Evolutionary conservation across 2,888 invertebrate species (phyloP), one percentile per base, ranked within the genome.

Genomic region (Unio delphinus): DNA sequence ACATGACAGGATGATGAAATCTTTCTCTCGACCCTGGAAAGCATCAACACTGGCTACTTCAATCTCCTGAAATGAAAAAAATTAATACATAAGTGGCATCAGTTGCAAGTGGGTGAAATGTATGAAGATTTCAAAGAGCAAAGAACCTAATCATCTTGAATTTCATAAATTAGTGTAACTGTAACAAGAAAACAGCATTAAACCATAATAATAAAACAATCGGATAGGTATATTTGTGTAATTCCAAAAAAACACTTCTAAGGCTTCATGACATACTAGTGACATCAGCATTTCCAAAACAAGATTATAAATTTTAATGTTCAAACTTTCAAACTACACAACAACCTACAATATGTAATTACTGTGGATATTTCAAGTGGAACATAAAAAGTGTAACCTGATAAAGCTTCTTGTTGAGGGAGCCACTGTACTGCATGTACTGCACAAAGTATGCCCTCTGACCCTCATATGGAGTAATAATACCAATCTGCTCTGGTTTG

Each of bases 1-100:
- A 90, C 99, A 99, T 0, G 98, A 98, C 95, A 99, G 96, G 67
- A 99, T 97, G 80, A 99, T 99, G 70, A 99, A 95, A 88, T 99
- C 99, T 88, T 99, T 99, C 89, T 99, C 99, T 64, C 99, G 92
- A 0, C 99, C 99, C 90, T 99, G 98, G 90, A 99, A 99, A 0
- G 99, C 99, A 90, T 99, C 99, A 4, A 99, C 99, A 90, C 98
- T 98, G 15, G 99, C 99, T 0, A 99, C 98, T 91, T 99, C 99
- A 68, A 99, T 97, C 89, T 99, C 98, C 91, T 98, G 95, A 79
- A 73, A 28, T 45, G 18, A 64, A 28, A 55, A 60, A 69, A 62
- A 11, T 20, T 15, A 60, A 30, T 66, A 17, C n/a, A 18, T 23
- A 20, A 11, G 17, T 4, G 4, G 20, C 8, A 26, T 26, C 3